Evolutionary conservation across 2,797 vertebrate species (phyloP).

Genomic region (Echeneis naucrates): DNA sequence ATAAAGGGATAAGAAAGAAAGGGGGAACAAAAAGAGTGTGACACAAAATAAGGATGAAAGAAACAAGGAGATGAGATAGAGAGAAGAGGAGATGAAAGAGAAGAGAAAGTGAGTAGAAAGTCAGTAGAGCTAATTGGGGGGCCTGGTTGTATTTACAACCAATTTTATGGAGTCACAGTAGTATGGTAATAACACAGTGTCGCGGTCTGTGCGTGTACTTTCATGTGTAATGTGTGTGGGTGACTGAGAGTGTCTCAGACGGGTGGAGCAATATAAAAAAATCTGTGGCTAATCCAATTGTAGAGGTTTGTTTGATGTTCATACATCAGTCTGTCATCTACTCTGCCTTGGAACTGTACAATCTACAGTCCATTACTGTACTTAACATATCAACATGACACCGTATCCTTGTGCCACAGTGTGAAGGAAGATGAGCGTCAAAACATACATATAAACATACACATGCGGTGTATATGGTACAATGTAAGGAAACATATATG

Average conservation of each 20-base stretch:
- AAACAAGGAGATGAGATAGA: slow-evolving; percentile 11
- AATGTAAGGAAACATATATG: background rate
- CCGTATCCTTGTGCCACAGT: background rate
- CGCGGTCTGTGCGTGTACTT: slow-evolving; percentile 55
- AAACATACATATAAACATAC: too few species aligned
- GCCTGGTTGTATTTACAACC: slow-evolving; percentile 77
- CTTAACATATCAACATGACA: slow-evolving; percentile 22
- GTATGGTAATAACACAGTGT: slow-evolving; percentile 68
- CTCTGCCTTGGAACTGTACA: slow-evolving; percentile 19
- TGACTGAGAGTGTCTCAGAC: slow-evolving; percentile 49
- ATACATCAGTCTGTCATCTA: slow-evolving; percentile 41
- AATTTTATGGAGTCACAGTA: slow-evolving; percentile 79
- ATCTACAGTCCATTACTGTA: slow-evolving; percentile 11
- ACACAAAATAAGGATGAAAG: slow-evolving; percentile 30
- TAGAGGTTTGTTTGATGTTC: slow-evolving; percentile 48
- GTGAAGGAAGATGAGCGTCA: background rate
- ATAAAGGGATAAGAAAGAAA: slow-evolving; percentile 15
- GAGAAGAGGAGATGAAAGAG: slow-evolving; percentile 58
- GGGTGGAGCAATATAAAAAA: slow-evolving; percentile 58
- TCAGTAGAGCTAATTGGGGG: slow-evolving; percentile 77
- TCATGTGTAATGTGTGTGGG: slow-evolving; percentile 37
- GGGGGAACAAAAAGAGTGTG: slow-evolving; percentile 8
- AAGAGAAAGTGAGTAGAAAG: slow-evolving; percentile 77
- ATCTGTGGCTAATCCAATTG: slow-evolving; percentile 51
- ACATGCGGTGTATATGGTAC: background rate